Base-by-base conservation (phyloP, 2,888 invertebrate genomes). In the Blera fallax region DNA sequence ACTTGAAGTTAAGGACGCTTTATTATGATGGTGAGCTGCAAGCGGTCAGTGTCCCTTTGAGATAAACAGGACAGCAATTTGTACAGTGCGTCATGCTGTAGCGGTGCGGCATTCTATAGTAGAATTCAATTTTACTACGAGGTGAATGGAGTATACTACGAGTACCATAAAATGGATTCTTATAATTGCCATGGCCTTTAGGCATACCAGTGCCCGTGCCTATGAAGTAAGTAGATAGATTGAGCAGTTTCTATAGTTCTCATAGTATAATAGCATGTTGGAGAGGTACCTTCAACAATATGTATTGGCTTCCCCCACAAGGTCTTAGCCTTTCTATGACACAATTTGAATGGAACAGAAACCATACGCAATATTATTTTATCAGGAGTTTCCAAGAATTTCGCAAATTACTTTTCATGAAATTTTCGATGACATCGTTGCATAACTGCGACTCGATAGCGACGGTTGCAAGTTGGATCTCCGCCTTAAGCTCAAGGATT, bases 21-120 rank as follows among this genome's bases (percentile, higher is more conserved):
- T 27, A 52, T 50, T 21, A 50, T 37, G 79, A 72, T 64, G 65
- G 48, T 21, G 21, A 58, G 16, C 14, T n/a, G 6, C 27, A 32
- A 62, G 76, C 56, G 81, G 76, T 56, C 62, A 81, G 81, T 81
- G 76, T 70, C 69, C 76, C 52, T 62, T 76, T 50, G 52, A 77
- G 70, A 82, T 82, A 82, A 81, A 64, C 62, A 24, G n/a, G 16
- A 48, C 37, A 21, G 32, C 8, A 62, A 16, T 43, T 40, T 54
- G 43, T 40, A 40, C 4, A 29, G n/a, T 18, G 16, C 6, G 21
- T 32, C 5, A 37, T 37, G 40, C 8, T 34, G 32, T 11, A 37
- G 58, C 7, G 21, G 5, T 34, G 34, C 34, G 24, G 3, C 11
- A 52, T 37, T 27, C 16, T 27, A 40, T 65, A 6, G 11, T 16